A percentile compares a stretch with the other conserved stretches of the same genome.
These are phyloP conservation scores for Pantherophis guttatus DNA, from an alignment of 2,113 vertebrate species.

Conservation along the genomic window DNA sequence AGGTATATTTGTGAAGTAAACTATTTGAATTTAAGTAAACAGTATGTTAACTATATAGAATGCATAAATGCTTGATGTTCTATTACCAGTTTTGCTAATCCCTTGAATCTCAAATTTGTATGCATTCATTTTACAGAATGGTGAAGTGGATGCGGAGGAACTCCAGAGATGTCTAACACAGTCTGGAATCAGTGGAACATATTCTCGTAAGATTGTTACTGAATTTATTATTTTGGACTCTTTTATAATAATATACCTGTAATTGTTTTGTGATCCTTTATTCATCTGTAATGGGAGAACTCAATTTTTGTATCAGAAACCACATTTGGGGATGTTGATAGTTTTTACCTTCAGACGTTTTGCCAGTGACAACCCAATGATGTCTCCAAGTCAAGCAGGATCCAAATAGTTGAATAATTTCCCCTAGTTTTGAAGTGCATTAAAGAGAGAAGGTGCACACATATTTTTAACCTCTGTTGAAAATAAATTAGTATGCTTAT, in stretches of 20 bases:
- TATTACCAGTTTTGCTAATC: not conserved
- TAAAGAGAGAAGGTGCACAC: not conserved
- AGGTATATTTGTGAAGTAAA: not conserved
- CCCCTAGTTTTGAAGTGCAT: not conserved
- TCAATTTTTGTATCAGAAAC: not conserved
- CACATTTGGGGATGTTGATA: not conserved
- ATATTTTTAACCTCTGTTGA: not conserved
- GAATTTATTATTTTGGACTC: not conserved
- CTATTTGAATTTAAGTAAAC: not conserved
- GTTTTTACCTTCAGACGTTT: not conserved
- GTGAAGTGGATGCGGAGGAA: conserved; percentile 84
- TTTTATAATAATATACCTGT: not conserved
- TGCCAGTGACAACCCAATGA: not conserved
- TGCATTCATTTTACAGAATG: conserved; percentile 71
- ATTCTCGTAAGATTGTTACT: conserved; percentile 73
- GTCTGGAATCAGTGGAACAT: conserved; percentile 80
- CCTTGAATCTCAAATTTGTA: not conserved
- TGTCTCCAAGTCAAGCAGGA: not conserved
- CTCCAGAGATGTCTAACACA: conserved; percentile 86
- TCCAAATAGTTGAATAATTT: not conserved
- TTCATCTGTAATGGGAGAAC: not conserved
- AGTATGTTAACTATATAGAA: not conserved
- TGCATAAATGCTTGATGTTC: not conserved
- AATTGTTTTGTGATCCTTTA: not conserved
- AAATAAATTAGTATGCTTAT: not conserved